Conservation (phyloP, 2,888 invertebrate species). For the Cantharis flavilabris region DNA sequence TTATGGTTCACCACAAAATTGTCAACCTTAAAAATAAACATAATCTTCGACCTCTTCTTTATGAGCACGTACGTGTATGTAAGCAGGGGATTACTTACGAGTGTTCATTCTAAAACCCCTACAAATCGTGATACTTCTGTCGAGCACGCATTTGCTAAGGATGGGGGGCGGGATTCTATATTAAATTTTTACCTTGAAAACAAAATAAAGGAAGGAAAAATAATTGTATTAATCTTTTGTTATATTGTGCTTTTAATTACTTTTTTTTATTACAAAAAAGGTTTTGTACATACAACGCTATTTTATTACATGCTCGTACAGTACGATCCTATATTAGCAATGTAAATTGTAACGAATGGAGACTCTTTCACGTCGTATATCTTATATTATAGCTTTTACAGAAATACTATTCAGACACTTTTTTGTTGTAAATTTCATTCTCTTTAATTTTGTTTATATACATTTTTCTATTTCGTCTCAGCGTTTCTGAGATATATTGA, state of each 20-base stretch:
- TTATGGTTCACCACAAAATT: background rate
- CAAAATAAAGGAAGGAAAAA: background rate
- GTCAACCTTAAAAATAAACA: background rate
- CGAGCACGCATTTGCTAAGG: background rate
- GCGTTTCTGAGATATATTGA: no score
- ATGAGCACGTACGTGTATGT: background rate
- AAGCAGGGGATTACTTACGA: background rate
- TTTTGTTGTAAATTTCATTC: no score
- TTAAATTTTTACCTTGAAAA: background rate
- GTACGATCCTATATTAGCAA: no score
- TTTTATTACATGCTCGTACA: no score
- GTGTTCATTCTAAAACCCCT: background rate
- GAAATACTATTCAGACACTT: no score
- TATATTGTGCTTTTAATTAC: background rate
- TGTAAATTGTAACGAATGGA: no score
- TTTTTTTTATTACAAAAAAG: background rate
- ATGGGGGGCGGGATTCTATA: background rate
- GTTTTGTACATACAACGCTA: background rate
- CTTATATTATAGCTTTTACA: no score
- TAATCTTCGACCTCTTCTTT: background rate
- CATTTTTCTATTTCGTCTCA: no score
- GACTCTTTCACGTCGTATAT: no score
- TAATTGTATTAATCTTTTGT: background rate
- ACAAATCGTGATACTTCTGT: background rate
- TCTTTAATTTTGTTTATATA: no score